A percentile compares a stretch with the other conserved stretches of the same genome.
Conservation (phyloP, 2,797 vertebrate genomes). For the Antrozous pallidus region DNA sequence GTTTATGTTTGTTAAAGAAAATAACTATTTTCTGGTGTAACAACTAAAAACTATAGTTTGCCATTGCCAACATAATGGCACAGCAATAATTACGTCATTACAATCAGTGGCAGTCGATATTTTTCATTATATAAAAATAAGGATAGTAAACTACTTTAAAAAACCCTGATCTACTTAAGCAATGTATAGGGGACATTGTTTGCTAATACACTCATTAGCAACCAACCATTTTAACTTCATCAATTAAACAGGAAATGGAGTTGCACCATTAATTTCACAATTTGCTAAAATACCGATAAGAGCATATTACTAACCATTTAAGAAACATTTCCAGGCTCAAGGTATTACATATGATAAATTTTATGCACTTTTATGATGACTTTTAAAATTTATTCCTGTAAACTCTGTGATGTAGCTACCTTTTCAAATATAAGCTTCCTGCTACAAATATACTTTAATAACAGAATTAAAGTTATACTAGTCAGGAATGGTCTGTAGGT, state of each 20-base stretch:
- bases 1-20: slow-evolving; percentile 80
- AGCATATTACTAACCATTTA: slow-evolving; percentile 60
- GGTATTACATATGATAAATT: slow-evolving; percentile 45
- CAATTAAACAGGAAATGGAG: slow-evolving; percentile 84
- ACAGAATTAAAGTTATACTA: slow-evolving; percentile 84
- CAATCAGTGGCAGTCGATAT: slow-evolving; percentile 79
- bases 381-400: slow-evolving; percentile 25
- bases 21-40: slow-evolving; percentile 75
- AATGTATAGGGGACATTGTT: slow-evolving; percentile 83
- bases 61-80: slow-evolving; percentile 79
- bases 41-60: slow-evolving; percentile 77
- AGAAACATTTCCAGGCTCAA: slow-evolving; percentile 66
- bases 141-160: slow-evolving; percentile 81
- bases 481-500: slow-evolving; percentile 77
- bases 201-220: slow-evolving; percentile 86
- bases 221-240: slow-evolving; percentile 84
- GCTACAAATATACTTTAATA: slow-evolving; percentile 71
- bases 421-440: slow-evolving; percentile 64
- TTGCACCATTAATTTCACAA: slow-evolving; percentile 77
- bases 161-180: slow-evolving; percentile 84
- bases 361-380: slow-evolving; percentile 31
- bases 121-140: slow-evolving; percentile 82
- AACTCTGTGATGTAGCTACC: slow-evolving; percentile 62
- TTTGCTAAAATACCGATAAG: slow-evolving; percentile 77
- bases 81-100: slow-evolving; percentile 80